phyloP scores from a whole-genome alignment of 1,140 invertebrate genomes.

The Trachelipus rathkii region DNA sequence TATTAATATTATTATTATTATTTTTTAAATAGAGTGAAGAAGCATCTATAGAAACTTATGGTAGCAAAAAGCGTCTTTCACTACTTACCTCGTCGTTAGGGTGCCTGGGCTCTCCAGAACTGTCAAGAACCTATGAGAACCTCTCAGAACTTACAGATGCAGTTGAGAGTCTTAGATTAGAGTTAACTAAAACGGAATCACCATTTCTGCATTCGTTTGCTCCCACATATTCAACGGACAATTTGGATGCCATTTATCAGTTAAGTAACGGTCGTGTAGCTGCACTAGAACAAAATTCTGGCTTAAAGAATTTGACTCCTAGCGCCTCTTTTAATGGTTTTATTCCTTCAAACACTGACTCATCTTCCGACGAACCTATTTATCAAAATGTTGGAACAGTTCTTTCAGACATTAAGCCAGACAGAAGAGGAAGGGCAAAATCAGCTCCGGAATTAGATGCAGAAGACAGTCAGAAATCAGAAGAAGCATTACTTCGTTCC shows the following conservation, averaged over 20 bases:
- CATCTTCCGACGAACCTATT: constrained; percentile 60
- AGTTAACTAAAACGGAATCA: neutral
- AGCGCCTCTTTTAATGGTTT: neutral
- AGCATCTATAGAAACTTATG: neutral
- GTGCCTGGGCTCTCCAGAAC: constrained; percentile 45
- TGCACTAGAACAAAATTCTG: constrained; percentile 19
- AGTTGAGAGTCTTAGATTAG: constrained; percentile 36
- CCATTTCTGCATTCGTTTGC: constrained; percentile 24
- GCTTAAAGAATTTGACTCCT: constrained; percentile 21
- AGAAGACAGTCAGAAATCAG: neutral
- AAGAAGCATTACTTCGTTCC: neutral
- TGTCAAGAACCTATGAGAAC: constrained; percentile 68
- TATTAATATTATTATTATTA: too few species aligned
- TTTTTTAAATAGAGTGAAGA: neutral
- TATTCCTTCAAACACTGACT: constrained; percentile 17
- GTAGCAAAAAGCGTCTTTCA: neutral
- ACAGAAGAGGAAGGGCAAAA: constrained; percentile 32
- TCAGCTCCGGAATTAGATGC: constrained; percentile 36
- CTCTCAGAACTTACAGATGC: constrained; percentile 55
- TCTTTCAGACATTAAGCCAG: constrained; percentile 51
- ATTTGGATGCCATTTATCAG: constrained; percentile 41
- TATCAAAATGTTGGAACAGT: constrained; percentile 64
- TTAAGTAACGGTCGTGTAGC: constrained; percentile 38
- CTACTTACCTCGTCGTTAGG: neutral
- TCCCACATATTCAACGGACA: constrained; percentile 31